Evolutionary conservation across 2,888 invertebrate species (phyloP).

Genomic region (Nephrocerus scutellatus): DNA sequence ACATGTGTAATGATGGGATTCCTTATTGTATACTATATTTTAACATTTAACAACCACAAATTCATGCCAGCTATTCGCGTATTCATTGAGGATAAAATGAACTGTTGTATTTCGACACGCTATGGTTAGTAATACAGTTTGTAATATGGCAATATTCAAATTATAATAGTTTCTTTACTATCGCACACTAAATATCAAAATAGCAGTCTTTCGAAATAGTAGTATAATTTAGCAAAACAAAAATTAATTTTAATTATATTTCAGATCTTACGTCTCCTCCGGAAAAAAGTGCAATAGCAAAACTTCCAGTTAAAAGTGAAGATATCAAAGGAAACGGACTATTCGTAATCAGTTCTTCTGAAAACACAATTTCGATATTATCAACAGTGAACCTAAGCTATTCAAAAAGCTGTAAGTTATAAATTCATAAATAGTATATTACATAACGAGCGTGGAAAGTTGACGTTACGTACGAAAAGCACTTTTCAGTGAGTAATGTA

Average conservation of each 20-base stretch:
- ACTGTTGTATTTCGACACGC: constrained; percentile 44
- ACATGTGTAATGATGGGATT: constrained; percentile 63
- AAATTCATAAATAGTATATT: no score
- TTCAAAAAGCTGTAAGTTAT: constrained; percentile 37
- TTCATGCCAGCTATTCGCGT: constrained; percentile 46
- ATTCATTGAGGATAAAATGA: constrained; percentile 44
- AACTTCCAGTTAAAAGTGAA: constrained; percentile 41
- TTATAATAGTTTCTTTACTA: neutral
- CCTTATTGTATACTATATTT: constrained; percentile 66
- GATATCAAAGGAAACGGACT: constrained; percentile 40
- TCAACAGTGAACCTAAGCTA: constrained; percentile 38
- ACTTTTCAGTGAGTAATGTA: no score
- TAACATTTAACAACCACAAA: constrained; percentile 63
- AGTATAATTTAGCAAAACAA: neutral
- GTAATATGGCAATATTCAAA: neutral
- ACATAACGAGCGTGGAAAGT: no score
- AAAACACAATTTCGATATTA: constrained; percentile 40
- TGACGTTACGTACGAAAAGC: no score
- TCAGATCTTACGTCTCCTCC: constrained; percentile 47
- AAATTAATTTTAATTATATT: constrained; percentile 12
- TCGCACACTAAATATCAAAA: neutral
- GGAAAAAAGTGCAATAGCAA: constrained; percentile 44
- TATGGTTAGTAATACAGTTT: constrained; percentile 33
- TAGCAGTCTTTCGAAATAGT: neutral
- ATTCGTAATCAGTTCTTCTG: constrained; percentile 40